Evolutionary conservation across 2,888 invertebrate species (phyloP).

Genomic region (Spatulosminthurus flaviceps): DNA sequence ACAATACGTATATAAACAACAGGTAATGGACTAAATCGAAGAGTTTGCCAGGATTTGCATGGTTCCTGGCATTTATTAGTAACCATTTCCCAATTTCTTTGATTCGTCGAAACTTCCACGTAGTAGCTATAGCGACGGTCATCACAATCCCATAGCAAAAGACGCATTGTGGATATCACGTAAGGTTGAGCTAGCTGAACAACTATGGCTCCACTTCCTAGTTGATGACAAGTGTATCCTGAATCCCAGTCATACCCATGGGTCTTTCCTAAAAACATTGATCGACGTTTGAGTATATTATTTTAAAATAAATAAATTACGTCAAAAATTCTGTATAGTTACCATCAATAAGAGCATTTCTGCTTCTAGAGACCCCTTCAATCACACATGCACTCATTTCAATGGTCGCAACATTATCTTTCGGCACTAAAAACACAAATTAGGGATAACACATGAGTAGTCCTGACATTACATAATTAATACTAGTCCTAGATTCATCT

Average conservation of each 20-base stretch:
- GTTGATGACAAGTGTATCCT: constrained; percentile 96
- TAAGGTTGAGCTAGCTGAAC: constrained; percentile 97
- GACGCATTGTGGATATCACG: constrained; percentile 85
- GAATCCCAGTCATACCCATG: constrained; percentile 98
- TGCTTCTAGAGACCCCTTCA: constrained; percentile 92
- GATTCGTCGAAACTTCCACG: constrained; percentile 92
- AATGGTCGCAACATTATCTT: constrained; percentile 74
- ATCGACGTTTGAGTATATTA: too few relatives aligned
- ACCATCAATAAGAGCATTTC: constrained; percentile 93
- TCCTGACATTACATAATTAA: too few relatives aligned
- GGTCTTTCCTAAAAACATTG: constrained; percentile 73
- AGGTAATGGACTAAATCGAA: constrained; percentile 83
- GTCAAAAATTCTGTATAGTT: constrained; percentile 32
- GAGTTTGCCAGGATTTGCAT: constrained; percentile 94
- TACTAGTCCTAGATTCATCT: too few relatives aligned
- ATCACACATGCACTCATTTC: constrained; percentile 90
- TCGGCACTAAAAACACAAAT: constrained; percentile 81
- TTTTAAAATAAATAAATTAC: too few relatives aligned
- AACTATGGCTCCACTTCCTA: constrained; percentile 92
- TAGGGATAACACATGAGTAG: too few relatives aligned
- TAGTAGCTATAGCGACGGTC: constrained; percentile 94
- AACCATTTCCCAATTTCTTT: constrained; percentile 90
- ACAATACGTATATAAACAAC: constrained; percentile 94
- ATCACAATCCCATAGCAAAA: constrained; percentile 97
- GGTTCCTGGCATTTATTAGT: constrained; percentile 86